A percentile compares a stretch with the other conserved stretches of the same genome.
These are phyloP conservation scores for Hydrotaea cyrtoneurina DNA, from an alignment of 2,888 invertebrate genomes.

Conservation along the genomic window DNA sequence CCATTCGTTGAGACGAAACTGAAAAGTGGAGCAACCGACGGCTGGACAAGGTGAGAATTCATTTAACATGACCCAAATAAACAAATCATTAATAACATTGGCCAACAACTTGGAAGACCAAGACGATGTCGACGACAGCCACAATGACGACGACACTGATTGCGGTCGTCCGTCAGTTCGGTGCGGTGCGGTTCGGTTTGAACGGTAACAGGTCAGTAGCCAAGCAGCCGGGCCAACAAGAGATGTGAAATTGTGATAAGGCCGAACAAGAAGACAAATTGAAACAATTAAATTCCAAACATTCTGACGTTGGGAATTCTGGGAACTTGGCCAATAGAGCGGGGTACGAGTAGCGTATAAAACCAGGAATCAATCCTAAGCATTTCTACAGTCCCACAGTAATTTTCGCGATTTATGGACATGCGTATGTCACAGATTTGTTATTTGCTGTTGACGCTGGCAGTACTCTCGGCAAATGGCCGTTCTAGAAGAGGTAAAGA, in stretches of 20 bases:
- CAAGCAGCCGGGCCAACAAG: not conserved
- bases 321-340: not conserved
- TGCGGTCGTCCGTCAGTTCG: slow-evolving; percentile 5
- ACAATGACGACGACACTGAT: not conserved
- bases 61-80: slow-evolving; percentile 32
- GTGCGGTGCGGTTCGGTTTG: not conserved
- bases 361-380: not conserved
- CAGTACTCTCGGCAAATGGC: not conserved
- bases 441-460: not conserved
- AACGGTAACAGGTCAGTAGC: slow-evolving; percentile 1
- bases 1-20: slow-evolving; percentile 13
- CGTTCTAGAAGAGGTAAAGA: not conserved
- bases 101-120: slow-evolving; percentile 7
- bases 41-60: slow-evolving; percentile 20
- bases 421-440: not conserved
- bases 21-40: not conserved
- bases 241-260: slow-evolving; percentile 33
- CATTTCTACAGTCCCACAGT: not conserved
- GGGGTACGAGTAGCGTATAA: not conserved
- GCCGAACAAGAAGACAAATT: slow-evolving; percentile 21
- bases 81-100: slow-evolving; percentile 30
- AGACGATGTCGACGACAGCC: slow-evolving; percentile 5
- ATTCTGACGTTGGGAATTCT: not conserved
- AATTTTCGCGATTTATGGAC: not conserved
- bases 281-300: slow-evolving; percentile 20